Evolutionary conservation across 1,140 invertebrate species (phyloP), one percentile per base, ranked within the genome.

Genomic region (Sycophaga agraensis): DNA sequence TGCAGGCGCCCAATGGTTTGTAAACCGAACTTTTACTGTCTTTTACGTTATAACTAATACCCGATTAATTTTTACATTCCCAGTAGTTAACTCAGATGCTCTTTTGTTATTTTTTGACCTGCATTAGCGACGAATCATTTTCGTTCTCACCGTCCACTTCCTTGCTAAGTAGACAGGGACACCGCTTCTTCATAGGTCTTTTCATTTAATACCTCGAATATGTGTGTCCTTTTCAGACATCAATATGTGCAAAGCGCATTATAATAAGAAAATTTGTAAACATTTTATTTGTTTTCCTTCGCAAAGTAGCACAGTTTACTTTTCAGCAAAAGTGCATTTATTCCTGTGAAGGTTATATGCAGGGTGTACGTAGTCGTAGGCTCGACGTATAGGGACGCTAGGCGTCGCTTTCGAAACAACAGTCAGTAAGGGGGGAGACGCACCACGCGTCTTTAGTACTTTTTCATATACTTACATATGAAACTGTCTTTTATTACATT

Each of bases 1-100:
- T 82, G 80, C 78, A 80, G 71, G 76, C 80, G 63, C 74, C 79
- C 65, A 81, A 82, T 75, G 79, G 78, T 80, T 76, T 69, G 76
- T 75, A 71, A 61, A 21, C 7, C n/a, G n/a, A n/a, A n/a, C 17
- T 16, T n/a, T 9, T 49, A 19, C n/a, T 49, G 12, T 12, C 17
- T 19, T 42, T 21, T 12, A 24, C 34, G 21, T 14, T 4, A 8
- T n/a, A 2, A 19, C 24, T 3, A 2, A 11, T 19, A 0, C n/a
- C n/a, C 46, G n/a, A 16, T n/a, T 12, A 34, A 11, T 26, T 16
- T 48, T 12, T 48, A 7, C 11, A 28, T 48, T 28, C 8, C 28
- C 28, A 6, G 28, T 31, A 31, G 28, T 31, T 31, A 31, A 6
- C 11, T 21, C 48, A 17, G 14, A 0, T 14, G 7, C 46, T 7